Conservation (phyloP, 2,797 vertebrate species). For the Carapus acus region DNA sequence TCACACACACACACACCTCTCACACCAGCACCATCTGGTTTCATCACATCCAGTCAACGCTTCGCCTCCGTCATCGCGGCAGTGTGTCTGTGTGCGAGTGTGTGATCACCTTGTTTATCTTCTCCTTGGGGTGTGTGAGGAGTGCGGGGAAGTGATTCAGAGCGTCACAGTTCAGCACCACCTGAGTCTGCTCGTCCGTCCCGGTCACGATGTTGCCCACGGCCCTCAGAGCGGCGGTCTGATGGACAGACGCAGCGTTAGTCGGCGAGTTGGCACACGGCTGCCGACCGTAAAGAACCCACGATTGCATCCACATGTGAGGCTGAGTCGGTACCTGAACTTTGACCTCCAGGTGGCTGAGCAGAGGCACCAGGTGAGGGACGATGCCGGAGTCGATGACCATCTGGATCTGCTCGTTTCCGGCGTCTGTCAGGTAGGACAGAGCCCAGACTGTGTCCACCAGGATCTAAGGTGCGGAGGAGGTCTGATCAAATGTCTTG, state of each 20-base stretch:
- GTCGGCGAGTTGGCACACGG: too few species aligned
- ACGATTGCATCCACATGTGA: too few species aligned
- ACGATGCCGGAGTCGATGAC: slow-evolving; percentile 98
- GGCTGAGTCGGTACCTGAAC: slow-evolving; percentile 87
- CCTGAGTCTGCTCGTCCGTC: slow-evolving; percentile 98
- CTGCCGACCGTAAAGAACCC: too few species aligned
- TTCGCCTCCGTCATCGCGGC: background rate
- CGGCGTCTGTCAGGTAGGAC: slow-evolving; percentile 97
- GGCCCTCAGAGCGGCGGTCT: slow-evolving; percentile 95
- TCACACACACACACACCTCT: slow-evolving; percentile 37
- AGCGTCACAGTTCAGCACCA: slow-evolving; percentile 97
- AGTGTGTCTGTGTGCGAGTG: too few species aligned
- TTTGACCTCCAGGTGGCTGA: slow-evolving; percentile 99
- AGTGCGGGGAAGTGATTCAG: slow-evolving; percentile 94
- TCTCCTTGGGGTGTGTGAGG: slow-evolving; percentile 98
- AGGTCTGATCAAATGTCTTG: background rate
- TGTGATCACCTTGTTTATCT: slow-evolving; percentile 93
- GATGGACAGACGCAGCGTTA: too few species aligned
- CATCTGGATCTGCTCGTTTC: slow-evolving; percentile 99
- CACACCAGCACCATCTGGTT: slow-evolving; percentile 72
- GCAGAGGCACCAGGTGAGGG: slow-evolving; percentile 93
- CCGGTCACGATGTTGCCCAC: slow-evolving; percentile 99
- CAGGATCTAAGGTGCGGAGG: slow-evolving; percentile 78
- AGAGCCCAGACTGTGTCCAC: slow-evolving; percentile 99
- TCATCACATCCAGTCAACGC: slow-evolving; percentile 84